phyloP scores from a whole-genome alignment of 2,888 invertebrate species.

The Stictocephala bisonia region DNA sequence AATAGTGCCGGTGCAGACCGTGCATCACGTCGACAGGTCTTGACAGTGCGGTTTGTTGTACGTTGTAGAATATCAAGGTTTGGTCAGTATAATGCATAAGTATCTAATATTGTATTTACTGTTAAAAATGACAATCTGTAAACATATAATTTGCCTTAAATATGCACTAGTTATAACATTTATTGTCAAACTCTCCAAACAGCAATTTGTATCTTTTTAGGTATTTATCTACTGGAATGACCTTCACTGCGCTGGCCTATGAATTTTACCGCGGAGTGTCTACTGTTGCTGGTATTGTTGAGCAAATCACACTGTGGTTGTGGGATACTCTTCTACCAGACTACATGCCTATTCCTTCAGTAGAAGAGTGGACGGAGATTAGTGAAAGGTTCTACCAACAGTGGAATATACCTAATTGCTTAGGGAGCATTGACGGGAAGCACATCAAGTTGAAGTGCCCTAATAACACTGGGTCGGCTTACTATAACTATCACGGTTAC shows the following conservation, averaged over 20 bases:
- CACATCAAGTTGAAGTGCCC: constrained; percentile 18
- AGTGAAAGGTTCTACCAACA: constrained; percentile 32
- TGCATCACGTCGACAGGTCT: no score
- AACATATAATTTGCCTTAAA: no score
- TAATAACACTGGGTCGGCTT: constrained; percentile 22
- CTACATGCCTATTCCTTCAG: constrained; percentile 18
- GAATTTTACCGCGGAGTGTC: constrained; percentile 34
- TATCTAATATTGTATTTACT: no score
- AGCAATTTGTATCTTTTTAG: no score
- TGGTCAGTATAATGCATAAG: no score
- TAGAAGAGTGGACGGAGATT: constrained; percentile 10
- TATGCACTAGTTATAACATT: no score
- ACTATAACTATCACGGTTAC: constrained; percentile 23
- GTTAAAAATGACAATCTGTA: no score
- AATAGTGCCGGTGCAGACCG: no score
- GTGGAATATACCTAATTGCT: constrained; percentile 19
- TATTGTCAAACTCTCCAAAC: no score
- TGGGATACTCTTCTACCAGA: constrained; percentile 17
- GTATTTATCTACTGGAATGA: constrained; percentile 30
- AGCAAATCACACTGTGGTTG: background rate
- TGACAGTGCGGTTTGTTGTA: no score
- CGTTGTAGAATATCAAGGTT: no score
- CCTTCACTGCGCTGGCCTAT: constrained; percentile 24
- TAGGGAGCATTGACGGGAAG: constrained; percentile 28
- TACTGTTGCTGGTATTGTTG: constrained; percentile 3